Base-by-base conservation (phyloP, 92 coral and sea anemone species). In the Palythoa caribaeorum region DNA sequence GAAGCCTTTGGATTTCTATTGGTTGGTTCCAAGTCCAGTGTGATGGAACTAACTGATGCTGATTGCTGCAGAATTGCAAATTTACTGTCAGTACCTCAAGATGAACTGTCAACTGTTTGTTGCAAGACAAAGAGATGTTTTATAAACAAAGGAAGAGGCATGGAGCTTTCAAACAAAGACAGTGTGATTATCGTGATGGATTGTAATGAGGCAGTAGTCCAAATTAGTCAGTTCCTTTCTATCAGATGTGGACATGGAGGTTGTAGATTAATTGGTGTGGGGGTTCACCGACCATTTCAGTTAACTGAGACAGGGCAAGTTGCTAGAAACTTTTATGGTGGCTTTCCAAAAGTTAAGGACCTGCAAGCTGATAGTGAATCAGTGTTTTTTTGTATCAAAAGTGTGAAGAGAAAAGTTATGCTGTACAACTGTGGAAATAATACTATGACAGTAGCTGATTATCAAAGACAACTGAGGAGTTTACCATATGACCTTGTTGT, bases 401-500 rank as follows among this genome's bases (percentile, higher is more conserved):
- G 78, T 19, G 21, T 73, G 19, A 14, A 38, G 21, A 73, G 78
- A 44, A 44, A 73, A 73, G 78, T 40, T 38, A 73, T 73, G 52
- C 54, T 73, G 78, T 73, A 66, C 37, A 66, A 66, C 9, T 54
- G 11, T 9, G 62, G 1, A 54, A 54, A 54, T 2, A 20, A 66
- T 66, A 16, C 36, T 7, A 16, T 66, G 36, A 66, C 71, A 16
- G 71, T 66, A 7, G 71, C 71, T 66, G 71, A 66, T 66, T 66
- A 7, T 66, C 71, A 66, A 54, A 54, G 62, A 15, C 12, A 54
- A 54, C 38, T 68, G 36, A 19, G 38, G 38, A 21, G 38, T 10
- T 21, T 37, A 69, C 73, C 73, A 69, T 77, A 38, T 52, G 77
- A 77, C 79, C 62, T 86, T 38, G 39, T 90, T 87, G 94, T 92